Base-by-base conservation (phyloP, 2,113 vertebrate species). In the Miniopterus natalensis region DNA sequence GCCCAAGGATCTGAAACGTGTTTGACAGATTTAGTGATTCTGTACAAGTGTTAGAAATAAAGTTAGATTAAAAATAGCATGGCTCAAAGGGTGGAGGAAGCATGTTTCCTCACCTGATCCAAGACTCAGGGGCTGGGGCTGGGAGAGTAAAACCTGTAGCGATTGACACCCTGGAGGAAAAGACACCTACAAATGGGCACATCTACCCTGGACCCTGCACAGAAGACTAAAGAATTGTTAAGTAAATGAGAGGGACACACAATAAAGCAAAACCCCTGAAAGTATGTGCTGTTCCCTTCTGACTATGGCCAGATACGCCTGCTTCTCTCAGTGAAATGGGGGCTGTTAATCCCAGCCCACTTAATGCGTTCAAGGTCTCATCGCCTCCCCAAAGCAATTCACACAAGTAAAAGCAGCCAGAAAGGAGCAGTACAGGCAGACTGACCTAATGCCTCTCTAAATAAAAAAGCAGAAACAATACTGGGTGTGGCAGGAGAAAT, bases 21-120 rank as follows among this genome's bases (percentile, higher is more conserved):
- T 68, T 96, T 87, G 88, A 84, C 63, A 92, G 74, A 87, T 83
- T 88, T 45, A 90, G 78, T 36, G 36, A 92, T 90, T 86, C 31
- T 75, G 4, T 57, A 75, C 70, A 89, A 88, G 81, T 20, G 17
- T 74, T 40, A 79, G 49, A 88, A 92, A 93, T 79, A 78, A 80
- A 87, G 68, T 63, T 74, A 88, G 74, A 87, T 70, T 57, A 51
- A 68, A 71, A 79, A 90, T 51, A 59, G 11, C n/a, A 36, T 21
- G 53, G n/a, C 42, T 90, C 7, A 51, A 36, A 86, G 36, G 40
- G 36, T 29, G 12, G 25, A 74, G n/a, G 63, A 14, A 47, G 53
- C 2, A 2, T 61, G 14, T 63, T 66, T n/a, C 42, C 36, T 92
- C 80, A 9, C 59, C 40, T 14, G 23, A 59, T 57, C 40, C 25